phyloP scores from a whole-genome alignment of 1,140 invertebrate genomes.

The Ephestia elutella region DNA sequence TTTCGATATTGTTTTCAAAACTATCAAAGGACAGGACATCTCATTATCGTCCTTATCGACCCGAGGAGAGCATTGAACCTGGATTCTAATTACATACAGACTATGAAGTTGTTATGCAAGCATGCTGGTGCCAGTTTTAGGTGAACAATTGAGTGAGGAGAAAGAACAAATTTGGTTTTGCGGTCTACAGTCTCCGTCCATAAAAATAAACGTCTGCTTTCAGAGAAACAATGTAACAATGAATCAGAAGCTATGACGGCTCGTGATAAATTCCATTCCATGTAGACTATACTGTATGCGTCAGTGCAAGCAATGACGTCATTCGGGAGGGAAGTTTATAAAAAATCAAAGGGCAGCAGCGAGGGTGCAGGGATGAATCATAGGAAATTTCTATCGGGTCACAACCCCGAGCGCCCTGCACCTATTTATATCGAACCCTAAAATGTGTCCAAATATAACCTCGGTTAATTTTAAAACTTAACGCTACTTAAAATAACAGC shows the following conservation, averaged over 20 bases:
- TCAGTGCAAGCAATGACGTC: constrained; percentile 61
- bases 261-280: constrained; percentile 47
- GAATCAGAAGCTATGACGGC: constrained; percentile 53
- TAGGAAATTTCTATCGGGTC: constrained; percentile 59
- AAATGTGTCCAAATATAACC: constrained; percentile 29
- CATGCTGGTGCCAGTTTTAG: background rate
- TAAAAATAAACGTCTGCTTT: constrained; percentile 36
- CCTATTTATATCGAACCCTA: constrained; percentile 47
- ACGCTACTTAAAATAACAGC: background rate
- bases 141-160: background rate
- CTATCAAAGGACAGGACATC: background rate
- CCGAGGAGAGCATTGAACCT: constrained; percentile 1
- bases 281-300: constrained; percentile 31
- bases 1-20: background rate
- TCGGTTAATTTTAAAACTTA: background rate
- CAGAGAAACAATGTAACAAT: constrained; percentile 43
- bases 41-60: background rate
- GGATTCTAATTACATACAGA: constrained; percentile 1
- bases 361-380: constrained; percentile 70
- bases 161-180: constrained; percentile 6
- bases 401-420: constrained; percentile 44
- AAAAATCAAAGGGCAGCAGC: constrained; percentile 44
- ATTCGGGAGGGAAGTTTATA: constrained; percentile 47
- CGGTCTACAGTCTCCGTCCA: constrained; percentile 12
- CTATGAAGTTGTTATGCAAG: background rate